Evolutionary conservation across 2,888 invertebrate species (phyloP).

Genomic region (Urechis unicinctus): DNA sequence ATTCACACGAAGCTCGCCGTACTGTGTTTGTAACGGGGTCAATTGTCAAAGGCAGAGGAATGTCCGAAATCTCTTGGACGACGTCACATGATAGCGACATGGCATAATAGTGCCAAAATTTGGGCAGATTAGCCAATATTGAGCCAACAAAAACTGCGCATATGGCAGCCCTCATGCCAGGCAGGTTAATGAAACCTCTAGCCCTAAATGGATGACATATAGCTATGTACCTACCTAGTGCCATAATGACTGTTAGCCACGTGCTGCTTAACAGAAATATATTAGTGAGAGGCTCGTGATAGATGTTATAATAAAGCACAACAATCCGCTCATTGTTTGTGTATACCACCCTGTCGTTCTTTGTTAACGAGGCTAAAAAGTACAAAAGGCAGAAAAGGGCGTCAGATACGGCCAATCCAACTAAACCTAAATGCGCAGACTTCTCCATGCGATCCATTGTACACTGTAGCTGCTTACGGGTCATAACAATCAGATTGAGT

Average conservation of each 20-base stretch:
- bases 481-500: constrained; percentile 71
- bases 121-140: constrained; percentile 64
- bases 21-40: too few species aligned
- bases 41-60: neutral
- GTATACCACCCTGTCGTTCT: constrained; percentile 53
- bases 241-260: constrained; percentile 68
- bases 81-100: constrained; percentile 6
- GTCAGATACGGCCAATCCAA: constrained; percentile 73
- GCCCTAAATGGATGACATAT: constrained; percentile 67
- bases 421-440: constrained; percentile 68
- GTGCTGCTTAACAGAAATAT: constrained; percentile 63
- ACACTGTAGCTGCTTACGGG: constrained; percentile 53
- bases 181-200: constrained; percentile 61
- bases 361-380: constrained; percentile 57
- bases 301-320: constrained; percentile 33
- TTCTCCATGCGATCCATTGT: constrained; percentile 65
- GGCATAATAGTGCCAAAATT: constrained; percentile 32
- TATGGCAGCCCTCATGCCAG: constrained; percentile 58
- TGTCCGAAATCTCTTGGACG: neutral
- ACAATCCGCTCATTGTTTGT: constrained; percentile 52
- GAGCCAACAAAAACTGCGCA: constrained; percentile 62
- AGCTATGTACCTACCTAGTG: constrained; percentile 68
- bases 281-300: constrained; percentile 38
- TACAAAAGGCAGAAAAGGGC: constrained; percentile 54
- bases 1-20: neutral